A percentile compares a stretch with the other conserved stretches of the same genome.
Conservation (phyloP, 2,113 vertebrate genomes). For the Chloropsis hardwickii region DNA sequence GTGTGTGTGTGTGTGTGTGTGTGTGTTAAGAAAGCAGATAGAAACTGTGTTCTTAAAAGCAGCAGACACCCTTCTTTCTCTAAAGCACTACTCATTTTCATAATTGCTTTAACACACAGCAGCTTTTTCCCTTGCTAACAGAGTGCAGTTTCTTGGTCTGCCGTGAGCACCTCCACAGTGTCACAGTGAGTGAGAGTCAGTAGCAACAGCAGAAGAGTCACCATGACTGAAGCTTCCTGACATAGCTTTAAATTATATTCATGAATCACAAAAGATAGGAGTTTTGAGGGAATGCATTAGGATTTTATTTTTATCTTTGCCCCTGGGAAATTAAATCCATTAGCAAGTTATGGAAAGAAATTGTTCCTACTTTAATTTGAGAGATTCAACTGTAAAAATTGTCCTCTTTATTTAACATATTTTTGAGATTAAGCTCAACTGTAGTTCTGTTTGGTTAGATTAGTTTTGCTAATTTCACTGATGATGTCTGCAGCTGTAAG, state of each 20-base stretch:
- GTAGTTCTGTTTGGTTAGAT: not conserved
- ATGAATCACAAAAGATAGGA: constrained; percentile 45
- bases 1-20: too few species aligned
- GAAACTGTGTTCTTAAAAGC: not conserved
- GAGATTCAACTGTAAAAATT: not conserved
- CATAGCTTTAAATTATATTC: constrained; percentile 8
- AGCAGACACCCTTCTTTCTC: not conserved
- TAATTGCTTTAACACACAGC: not conserved
- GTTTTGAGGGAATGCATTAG: constrained; percentile 24
- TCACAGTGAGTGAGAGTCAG: not conserved
- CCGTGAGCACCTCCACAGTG: not conserved
- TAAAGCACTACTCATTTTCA: not conserved
- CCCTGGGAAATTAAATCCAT: constrained; percentile 58
- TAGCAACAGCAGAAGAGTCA: not conserved
- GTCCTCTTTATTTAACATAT: not conserved
- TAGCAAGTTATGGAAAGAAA: not conserved
- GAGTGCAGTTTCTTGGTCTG: not conserved
- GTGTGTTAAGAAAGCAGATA: not conserved
- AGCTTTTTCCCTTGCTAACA: not conserved
- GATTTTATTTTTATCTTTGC: constrained; percentile 47
- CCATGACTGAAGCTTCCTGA: not conserved
- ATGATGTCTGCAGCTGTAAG: not conserved
- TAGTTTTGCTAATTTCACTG: not conserved
- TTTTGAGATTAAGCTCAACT: not conserved
- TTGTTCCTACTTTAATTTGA: not conserved